Base-by-base conservation (phyloP, 2,113 vertebrate genomes). In the Heteronetta atricapilla region DNA sequence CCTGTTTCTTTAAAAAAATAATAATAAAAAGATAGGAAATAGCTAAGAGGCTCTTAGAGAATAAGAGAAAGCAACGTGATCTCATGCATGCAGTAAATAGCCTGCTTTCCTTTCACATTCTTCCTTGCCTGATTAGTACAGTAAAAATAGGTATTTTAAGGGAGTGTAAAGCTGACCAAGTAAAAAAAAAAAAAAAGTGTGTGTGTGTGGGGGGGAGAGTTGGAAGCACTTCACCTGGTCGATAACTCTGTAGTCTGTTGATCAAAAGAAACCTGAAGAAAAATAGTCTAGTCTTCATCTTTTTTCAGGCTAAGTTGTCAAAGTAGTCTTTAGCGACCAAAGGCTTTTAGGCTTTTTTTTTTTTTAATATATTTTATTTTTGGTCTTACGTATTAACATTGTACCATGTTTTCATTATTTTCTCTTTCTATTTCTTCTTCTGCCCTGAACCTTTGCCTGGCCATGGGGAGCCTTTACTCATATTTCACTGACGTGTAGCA, bases 341-440 rank as follows among this genome's bases (percentile, higher is more conserved):
- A 42, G 13, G 6, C 23, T 38, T 60, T n/a, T n/a, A n/a, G n/a
- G n/a, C n/a, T n/a, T n/a, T n/a, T n/a, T 0, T 0, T 55, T 18
- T 22, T 25, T 22, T 16, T 11, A 8, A 22, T 28, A 38, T 6
- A 15, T 8, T 86, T 86, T 77, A 15, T 53, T 82, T 94, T 95
- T 86, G 13, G 2, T 64, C 13, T 68, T 82, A 6, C 33, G 0
- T 11, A 8, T 82, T 87, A 50, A 48, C 29, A 8, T 36, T 85
- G 28, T 3, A 18, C 59, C 8, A 31, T 44, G 8, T 53, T 58
- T 90, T 80, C 50, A 44, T 85, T 73, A n/a, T 58, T 92, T 88
- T 12, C 13, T 7, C 5, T 1, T 77, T 52, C 5, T 55, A 0
- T 73, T 79, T 82, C 15, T 59, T 11, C 8, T 83, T 89, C 31